A percentile compares a stretch with the other conserved stretches of the same genome.
phyloP scores from a whole-genome alignment of 2,797 vertebrate genomes.

The Neoniphon sammara region DNA sequence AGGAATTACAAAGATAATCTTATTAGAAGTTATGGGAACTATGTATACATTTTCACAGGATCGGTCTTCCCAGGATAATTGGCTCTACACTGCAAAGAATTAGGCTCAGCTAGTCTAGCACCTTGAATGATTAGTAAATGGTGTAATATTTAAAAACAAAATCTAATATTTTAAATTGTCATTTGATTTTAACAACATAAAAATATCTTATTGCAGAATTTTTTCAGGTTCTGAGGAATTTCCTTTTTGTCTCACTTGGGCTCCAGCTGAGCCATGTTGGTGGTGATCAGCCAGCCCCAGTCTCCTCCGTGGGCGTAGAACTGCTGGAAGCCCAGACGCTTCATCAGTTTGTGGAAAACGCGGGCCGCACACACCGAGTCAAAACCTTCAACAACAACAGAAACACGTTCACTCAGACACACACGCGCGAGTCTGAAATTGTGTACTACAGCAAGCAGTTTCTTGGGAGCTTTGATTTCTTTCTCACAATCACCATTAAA shows the following conservation, averaged over 20 bases:
- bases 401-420: slow-evolving; percentile 12
- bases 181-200: too few species aligned
- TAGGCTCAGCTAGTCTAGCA: not conserved
- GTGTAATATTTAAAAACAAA: too few species aligned
- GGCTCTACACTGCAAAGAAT: not conserved
- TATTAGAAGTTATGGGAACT: too few species aligned
- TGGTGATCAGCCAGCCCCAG: slow-evolving; percentile 87
- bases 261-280: slow-evolving; percentile 88
- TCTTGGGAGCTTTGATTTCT: too few species aligned
- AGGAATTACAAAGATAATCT: not conserved
- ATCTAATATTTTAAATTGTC: too few species aligned
- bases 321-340: slow-evolving; percentile 86
- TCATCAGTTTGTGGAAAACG: slow-evolving; percentile 92
- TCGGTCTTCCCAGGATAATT: not conserved
- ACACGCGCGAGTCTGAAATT: not conserved
- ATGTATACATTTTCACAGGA: not conserved
- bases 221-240: not conserved
- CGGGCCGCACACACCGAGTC: slow-evolving; percentile 82
- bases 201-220: not conserved
- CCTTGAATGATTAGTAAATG: not conserved
- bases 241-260: slow-evolving; percentile 81
- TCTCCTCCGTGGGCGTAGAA: slow-evolving; percentile 92
- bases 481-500: too few species aligned
- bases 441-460: not conserved
- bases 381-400: slow-evolving; percentile 80